Evolutionary conservation across 2,888 invertebrate genomes (phyloP).

Genomic region (Hyles lineata): DNA sequence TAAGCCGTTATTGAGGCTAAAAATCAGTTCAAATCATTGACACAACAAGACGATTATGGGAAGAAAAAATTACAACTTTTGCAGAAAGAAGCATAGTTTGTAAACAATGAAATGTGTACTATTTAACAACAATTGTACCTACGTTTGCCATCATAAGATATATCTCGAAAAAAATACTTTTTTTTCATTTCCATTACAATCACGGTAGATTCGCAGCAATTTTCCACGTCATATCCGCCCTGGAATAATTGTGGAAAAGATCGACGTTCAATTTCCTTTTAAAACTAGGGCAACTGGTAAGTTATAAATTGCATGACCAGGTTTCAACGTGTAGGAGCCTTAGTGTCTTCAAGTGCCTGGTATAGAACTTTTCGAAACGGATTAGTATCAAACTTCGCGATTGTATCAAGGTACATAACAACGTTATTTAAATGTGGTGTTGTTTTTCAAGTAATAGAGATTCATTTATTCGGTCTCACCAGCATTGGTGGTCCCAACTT

Average conservation of each 20-base stretch:
- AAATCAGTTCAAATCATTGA: too few relatives aligned
- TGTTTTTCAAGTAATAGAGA: too few relatives aligned
- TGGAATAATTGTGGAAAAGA: background rate
- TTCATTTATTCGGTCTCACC: too few relatives aligned
- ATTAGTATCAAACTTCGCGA: too few relatives aligned
- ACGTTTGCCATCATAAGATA: background rate
- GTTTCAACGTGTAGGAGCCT: background rate
- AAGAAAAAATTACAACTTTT: too few relatives aligned
- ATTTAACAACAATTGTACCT: background rate
- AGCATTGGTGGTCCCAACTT: too few relatives aligned
- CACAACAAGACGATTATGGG: too few relatives aligned
- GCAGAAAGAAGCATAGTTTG: too few relatives aligned
- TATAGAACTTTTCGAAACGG: background rate
- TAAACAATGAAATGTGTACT: too few relatives aligned
- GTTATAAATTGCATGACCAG: background rate
- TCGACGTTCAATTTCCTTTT: constrained; percentile 14
- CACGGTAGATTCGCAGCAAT: background rate
- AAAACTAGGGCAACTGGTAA: background rate
- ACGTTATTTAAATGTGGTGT: too few relatives aligned
- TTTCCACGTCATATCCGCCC: background rate
- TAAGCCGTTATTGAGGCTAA: too few relatives aligned
- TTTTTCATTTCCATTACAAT: constrained; percentile 11
- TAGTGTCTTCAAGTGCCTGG: background rate
- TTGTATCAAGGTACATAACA: too few relatives aligned
- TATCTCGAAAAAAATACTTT: background rate